Evolutionary conservation across 2,888 invertebrate genomes (phyloP).

Genomic region (Cyaniris semiargus): DNA sequence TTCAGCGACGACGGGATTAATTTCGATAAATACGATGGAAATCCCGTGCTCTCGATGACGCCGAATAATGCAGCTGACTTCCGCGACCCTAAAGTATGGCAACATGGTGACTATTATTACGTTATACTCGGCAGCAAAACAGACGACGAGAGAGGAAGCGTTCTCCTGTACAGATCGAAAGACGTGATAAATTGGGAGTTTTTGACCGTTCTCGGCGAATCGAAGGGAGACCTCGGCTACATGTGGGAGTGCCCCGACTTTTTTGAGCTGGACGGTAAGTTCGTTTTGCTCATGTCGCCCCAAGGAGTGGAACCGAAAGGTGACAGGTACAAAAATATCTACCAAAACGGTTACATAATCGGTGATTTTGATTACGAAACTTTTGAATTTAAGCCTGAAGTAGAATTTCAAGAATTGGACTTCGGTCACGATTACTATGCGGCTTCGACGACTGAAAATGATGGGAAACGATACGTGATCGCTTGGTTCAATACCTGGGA

Average conservation of each 20-base stretch:
- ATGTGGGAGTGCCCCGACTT: constrained; percentile 40
- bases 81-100: constrained; percentile 22
- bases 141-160: neutral
- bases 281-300: constrained; percentile 47
- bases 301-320: constrained; percentile 45
- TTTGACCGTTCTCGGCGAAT: constrained; percentile 39
- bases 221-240: constrained; percentile 41
- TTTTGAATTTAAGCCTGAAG: constrained; percentile 37
- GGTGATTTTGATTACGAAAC: constrained; percentile 46
- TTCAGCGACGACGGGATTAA: constrained; percentile 43
- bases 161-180: neutral
- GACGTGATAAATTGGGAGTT: constrained; percentile 43
- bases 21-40: constrained; percentile 45
- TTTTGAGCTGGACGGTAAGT: constrained; percentile 47
- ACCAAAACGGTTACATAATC: constrained; percentile 45
- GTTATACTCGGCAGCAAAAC: constrained; percentile 20
- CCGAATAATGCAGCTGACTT: constrained; percentile 10
- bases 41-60: constrained; percentile 36
- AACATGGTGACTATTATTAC: neutral
- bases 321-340: constrained; percentile 39
- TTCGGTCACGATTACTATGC: constrained; percentile 48
- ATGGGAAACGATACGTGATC: constrained; percentile 43
- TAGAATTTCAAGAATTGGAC: constrained; percentile 40
- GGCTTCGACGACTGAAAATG: constrained; percentile 43
- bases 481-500: constrained; percentile 35